phyloP scores from a whole-genome alignment of 2,797 vertebrate species.

The Xiphorhynchus erythropygius region DNA sequence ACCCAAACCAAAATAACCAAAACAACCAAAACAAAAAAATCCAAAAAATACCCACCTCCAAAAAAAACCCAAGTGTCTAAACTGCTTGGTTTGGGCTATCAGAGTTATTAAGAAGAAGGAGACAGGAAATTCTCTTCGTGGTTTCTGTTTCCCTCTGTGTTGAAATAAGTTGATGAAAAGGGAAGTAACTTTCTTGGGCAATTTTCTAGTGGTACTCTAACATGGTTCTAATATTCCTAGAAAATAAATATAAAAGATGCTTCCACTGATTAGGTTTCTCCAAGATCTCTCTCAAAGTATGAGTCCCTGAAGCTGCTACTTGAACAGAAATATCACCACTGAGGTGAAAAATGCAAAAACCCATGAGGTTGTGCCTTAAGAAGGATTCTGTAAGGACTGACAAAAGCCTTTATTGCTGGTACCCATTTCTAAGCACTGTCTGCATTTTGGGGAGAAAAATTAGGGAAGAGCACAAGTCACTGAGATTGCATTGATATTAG shows the following conservation, averaged over 20 bases:
- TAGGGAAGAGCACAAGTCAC: background rate
- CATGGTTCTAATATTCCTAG: background rate
- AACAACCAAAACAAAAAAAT: too few relatives aligned
- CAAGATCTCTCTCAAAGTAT: background rate
- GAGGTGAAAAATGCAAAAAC: background rate
- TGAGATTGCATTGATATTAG: background rate
- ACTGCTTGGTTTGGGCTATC: background rate
- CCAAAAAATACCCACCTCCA: background rate
- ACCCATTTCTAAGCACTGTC: background rate
- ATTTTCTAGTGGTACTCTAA: background rate
- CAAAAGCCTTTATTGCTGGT: background rate
- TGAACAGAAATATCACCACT: background rate
- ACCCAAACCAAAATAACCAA: rapidly evolving
- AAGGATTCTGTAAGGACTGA: background rate
- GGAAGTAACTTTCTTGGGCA: background rate
- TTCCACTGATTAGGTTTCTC: background rate
- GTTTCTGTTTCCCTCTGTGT: background rate
- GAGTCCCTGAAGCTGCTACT: background rate
- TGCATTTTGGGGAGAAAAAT: background rate
- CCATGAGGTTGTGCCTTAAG: rapidly evolving
- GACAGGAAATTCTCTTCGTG: background rate
- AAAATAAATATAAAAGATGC: background rate
- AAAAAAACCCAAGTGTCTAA: background rate
- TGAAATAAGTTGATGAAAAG: background rate
- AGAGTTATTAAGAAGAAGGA: background rate